A percentile compares a stretch with the other conserved stretches of the same genome.
These are phyloP conservation scores for human DNA, from an alignment of 2,113 vertebrate species.

Conservation along the genomic window GRCh38 chr14:54296501-54297000, in stretches of 20 bases:
- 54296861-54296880: not conserved
- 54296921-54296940: not conserved
- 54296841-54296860: not conserved
- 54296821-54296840: not conserved
- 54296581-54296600: not conserved
- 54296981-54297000: not conserved
- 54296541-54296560: not conserved
- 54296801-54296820: not conserved
- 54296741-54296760: slow-evolving; percentile 30
- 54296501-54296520: slow-evolving; percentile 3
- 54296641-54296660: not conserved
- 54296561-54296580: not conserved
- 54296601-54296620: not conserved
- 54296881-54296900: slow-evolving; percentile 3
- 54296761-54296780: not conserved
- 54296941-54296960: not conserved
- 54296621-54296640: not conserved
- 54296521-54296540: not conserved
- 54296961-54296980: not conserved
- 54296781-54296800: not conserved
- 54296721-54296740: not conserved
- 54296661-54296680: not conserved
- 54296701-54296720: not conserved
- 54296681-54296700: not conserved
- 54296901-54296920: not conserved